Base-by-base conservation (phyloP, 2,888 invertebrate species). In the Omphaloscelis lunosa region DNA sequence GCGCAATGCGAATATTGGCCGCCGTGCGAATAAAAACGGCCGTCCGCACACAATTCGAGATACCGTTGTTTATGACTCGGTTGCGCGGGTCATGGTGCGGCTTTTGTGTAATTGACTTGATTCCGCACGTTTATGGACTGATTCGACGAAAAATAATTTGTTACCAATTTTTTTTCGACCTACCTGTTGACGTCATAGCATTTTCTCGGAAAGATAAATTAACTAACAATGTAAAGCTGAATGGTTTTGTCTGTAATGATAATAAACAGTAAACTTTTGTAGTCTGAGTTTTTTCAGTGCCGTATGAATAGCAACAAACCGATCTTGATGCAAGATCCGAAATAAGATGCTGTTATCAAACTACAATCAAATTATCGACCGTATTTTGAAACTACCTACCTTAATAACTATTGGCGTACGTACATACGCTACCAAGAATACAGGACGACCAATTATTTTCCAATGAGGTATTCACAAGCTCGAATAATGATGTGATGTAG, bases 1-100 rank as follows among this genome's bases (percentile, higher is more conserved):
- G 76, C n/a, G 17, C 82, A 68, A 51, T 48, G 51, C 53, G 71
- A 72, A 75, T 78, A 75, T 78, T 77, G 68, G 39, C 75, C 59
- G 51, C 67, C 39, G 29, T 45, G 27, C 53, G 61, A 83, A 77
- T 72, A 79, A 80, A 83, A 85, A 66, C 70, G 56, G 51, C 15
- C 39, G 51, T 59, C 48, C 65, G 17, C 75, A 39, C 34, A 80
- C 83, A 70, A 67, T 80, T 75, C 78, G 41, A 62, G 72, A 77
- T 72, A 59, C 34, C 53, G 27, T 65, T 75, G 75, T 84, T 84
- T 85, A 85, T 78, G 23, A 29, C 20, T 15, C 59, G 27, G 9
- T 17, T 29, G 34, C 65, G 66, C n/a, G 56, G 12, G n/a, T 53
- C 53, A 23, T n/a, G 23, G 4, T 11, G n/a, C 56, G 69, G 62